phyloP scores from a whole-genome alignment of 2,888 invertebrate species.

The Elmis aenea region DNA sequence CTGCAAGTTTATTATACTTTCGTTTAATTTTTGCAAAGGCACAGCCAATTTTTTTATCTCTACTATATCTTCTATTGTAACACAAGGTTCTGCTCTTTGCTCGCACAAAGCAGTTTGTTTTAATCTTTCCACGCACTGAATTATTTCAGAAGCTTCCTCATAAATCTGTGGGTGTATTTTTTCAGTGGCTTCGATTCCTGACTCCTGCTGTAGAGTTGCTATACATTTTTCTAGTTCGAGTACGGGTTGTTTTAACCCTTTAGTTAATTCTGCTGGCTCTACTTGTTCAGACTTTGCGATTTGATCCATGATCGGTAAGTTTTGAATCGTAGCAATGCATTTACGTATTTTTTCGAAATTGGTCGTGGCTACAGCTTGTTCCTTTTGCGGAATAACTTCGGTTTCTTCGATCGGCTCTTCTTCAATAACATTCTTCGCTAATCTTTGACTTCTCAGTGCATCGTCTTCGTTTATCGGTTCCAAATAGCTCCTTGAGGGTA shows the following conservation, averaged over 20 bases:
- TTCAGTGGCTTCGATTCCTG: constrained; percentile 29
- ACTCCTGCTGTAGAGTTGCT: constrained; percentile 33
- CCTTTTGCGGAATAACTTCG: not conserved
- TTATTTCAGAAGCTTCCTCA: constrained; percentile 36
- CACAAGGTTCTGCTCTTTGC: constrained; percentile 23
- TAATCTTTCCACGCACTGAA: constrained; percentile 37
- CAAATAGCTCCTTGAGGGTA: constrained; percentile 8
- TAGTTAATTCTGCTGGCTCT: constrained; percentile 16
- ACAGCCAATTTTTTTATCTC: constrained; percentile 34
- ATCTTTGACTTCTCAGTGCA: not conserved
- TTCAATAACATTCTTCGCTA: constrained; percentile 3
- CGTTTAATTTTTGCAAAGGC: constrained; percentile 35
- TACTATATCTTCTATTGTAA: constrained; percentile 32
- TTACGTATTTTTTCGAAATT: constrained; percentile 34
- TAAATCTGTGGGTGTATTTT: constrained; percentile 33
- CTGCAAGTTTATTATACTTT: constrained; percentile 32
- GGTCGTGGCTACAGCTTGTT: constrained; percentile 5
- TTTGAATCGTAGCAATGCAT: constrained; percentile 36
- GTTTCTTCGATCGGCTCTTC: constrained; percentile 10
- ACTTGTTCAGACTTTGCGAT: constrained; percentile 8
- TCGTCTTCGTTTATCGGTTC: constrained; percentile 24
- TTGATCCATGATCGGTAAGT: constrained; percentile 33
- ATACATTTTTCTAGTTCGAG: constrained; percentile 35
- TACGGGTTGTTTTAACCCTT: constrained; percentile 32
- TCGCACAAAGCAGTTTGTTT: constrained; percentile 31